Base-by-base conservation (phyloP, 2,888 invertebrate species). In the Drosophila demipolita region DNA sequence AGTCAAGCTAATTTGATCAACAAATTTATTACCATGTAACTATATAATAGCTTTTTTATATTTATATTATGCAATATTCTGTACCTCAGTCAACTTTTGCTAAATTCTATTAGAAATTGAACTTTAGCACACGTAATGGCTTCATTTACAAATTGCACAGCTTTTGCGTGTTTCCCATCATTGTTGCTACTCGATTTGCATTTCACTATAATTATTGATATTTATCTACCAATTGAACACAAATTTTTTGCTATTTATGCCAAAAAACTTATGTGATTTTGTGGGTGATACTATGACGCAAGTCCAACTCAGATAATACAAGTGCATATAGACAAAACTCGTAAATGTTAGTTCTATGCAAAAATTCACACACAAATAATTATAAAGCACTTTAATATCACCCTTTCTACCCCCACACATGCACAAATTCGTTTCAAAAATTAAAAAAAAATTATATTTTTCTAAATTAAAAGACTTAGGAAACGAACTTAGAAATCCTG, bases 141-240 rank as follows among this genome's bases (percentile, higher is more conserved):
- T 6, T 32, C 71, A 65, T 61, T 65, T 74, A 68, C 57, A 80
- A 63, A 48, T 80, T 67, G n/a, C 50, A 67, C 66, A 82, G 62
- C 8, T 63, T 45, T 79, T 35, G 68, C 84, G 75, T 75, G 82
- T 52, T 76, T 83, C 85, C 53, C 87, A 79, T 64, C 63, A 82
- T 69, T 76, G 38, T 50, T 29, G 45, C 35, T 12, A 35, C 54
- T 33, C 35, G 54, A 49, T 61, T 23, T 58, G 35, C 42, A 26
- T 49, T 48, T 50, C 20, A 32, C 4, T 52, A 38, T 9, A 57
- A 83, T 66, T 73, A 57, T 66, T 60, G 52, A 60, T 77, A 78
- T 75, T 75, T 83, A 69, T 69, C 84, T 62, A 53, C 45, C 69
- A 67, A 71, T 64, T 67, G 66, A 9, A 42, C 29, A 60, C 23